Percentiles rank a stretch among this genome's conserved stretches.
Evolutionary conservation across 2,888 invertebrate species (phyloP).

Genomic region (Zhengitettix transpicula): DNA sequence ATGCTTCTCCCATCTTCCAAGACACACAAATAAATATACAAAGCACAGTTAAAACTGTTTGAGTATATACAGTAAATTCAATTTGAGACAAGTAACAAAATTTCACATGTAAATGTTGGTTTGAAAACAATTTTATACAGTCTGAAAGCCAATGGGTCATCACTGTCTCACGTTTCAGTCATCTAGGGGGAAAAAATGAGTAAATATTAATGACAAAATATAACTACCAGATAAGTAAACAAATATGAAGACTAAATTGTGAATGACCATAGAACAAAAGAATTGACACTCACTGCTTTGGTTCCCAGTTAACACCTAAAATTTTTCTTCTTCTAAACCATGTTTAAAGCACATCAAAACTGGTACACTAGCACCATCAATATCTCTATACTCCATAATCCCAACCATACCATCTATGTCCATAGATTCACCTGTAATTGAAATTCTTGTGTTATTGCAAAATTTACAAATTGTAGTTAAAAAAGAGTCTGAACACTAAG

Average conservation of each 20-base stretch:
- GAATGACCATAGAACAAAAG: too few relatives aligned
- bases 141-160: too few relatives aligned
- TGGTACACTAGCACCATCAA: constrained; percentile 65
- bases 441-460: too few relatives aligned
- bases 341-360: constrained; percentile 94
- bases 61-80: constrained; percentile 5
- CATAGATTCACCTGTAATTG: constrained; percentile 64
- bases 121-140: too few relatives aligned
- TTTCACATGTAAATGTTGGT: neutral
- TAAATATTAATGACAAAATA: too few relatives aligned
- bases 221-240: too few relatives aligned
- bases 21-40: constrained; percentile 12
- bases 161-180: too few relatives aligned
- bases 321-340: constrained; percentile 88
- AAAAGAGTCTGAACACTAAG: too few relatives aligned
- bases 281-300: neutral
- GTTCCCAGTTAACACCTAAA: constrained; percentile 33
- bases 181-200: too few relatives aligned
- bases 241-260: too few relatives aligned
- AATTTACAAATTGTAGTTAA: too few relatives aligned
- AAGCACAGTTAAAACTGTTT: constrained; percentile 7
- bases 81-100: neutral
- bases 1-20: constrained; percentile 11
- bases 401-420: constrained; percentile 89
- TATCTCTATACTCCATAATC: constrained; percentile 82